Evolutionary conservation across 1,140 invertebrate species (phyloP).

Genomic region (Popillia japonica): DNA sequence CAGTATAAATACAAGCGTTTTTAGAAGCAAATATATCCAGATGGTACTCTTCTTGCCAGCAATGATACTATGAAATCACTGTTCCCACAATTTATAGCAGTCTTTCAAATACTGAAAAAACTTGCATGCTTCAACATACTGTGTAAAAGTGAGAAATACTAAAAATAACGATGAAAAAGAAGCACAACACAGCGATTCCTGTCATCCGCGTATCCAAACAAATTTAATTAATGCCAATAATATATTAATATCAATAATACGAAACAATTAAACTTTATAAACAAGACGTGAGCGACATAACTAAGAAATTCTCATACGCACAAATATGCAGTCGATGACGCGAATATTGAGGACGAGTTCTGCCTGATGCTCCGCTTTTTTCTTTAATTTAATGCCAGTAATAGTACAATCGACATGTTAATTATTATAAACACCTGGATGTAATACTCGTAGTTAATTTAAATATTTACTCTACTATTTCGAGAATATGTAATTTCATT

Average conservation of each 20-base stretch:
- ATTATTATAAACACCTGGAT: slow-evolving; percentile 1
- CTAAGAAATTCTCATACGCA: slow-evolving; percentile 9
- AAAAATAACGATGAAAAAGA: slow-evolving; percentile 19
- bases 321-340: slow-evolving; percentile 22
- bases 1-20: no score
- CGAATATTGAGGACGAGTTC: neutral
- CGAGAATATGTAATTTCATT: neutral
- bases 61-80: no score
- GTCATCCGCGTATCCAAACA: slow-evolving; percentile 15
- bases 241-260: slow-evolving; percentile 26
- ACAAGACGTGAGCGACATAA: slow-evolving; percentile 23
- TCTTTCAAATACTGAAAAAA: neutral
- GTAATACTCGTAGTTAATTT: neutral
- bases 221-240: slow-evolving; percentile 29
- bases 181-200: neutral
- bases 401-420: neutral
- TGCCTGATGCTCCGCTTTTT: neutral
- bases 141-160: neutral
- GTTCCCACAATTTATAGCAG: no score
- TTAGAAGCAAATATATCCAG: no score
- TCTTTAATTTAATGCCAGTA: neutral
- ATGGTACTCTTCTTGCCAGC: no score
- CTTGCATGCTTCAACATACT: neutral
- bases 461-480: neutral
- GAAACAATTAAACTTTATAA: slow-evolving; percentile 35